Percentiles rank a stretch among this genome's conserved stretches.
phyloP scores from a whole-genome alignment of 2,797 vertebrate genomes.

The Garrulus glandarius region DNA sequence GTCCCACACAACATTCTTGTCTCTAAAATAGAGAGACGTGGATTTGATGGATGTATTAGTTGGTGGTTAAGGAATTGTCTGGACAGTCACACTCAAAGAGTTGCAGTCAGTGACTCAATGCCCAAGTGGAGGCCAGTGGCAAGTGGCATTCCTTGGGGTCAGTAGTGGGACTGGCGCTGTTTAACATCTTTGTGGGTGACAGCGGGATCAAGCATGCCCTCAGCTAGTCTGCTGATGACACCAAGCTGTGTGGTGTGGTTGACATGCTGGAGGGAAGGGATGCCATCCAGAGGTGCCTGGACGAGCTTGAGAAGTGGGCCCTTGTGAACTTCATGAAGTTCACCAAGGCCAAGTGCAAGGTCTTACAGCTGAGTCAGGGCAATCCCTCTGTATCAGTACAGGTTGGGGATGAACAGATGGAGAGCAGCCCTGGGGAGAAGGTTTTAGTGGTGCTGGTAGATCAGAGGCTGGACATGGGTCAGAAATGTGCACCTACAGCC shows the following conservation, averaged over 20 bases:
- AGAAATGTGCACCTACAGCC: neutral
- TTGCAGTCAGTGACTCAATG: neutral
- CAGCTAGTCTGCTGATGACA: neutral
- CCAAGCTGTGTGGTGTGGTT: neutral
- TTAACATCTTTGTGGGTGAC: neutral
- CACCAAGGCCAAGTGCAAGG: neutral
- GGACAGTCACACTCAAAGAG: neutral
- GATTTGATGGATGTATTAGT: neutral
- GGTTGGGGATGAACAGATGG: neutral
- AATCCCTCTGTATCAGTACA: neutral
- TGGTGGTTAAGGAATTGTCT: neutral
- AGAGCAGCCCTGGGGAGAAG: neutral
- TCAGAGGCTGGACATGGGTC: neutral
- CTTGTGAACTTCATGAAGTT: neutral
- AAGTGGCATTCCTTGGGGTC: neutral
- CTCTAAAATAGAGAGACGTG: neutral
- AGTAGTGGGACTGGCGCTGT: neutral
- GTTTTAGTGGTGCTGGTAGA: neutral
- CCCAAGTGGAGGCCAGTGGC: neutral
- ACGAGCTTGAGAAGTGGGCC: neutral
- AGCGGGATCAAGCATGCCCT: rapidly evolving
- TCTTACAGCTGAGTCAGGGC: neutral
- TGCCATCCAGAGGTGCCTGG: neutral
- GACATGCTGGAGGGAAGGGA: too few relatives aligned
- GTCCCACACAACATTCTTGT: neutral